Percentiles rank a stretch among this genome's conserved stretches.
Conservation (phyloP, 2,113 vertebrate genomes). For the Trinectes maculatus region DNA sequence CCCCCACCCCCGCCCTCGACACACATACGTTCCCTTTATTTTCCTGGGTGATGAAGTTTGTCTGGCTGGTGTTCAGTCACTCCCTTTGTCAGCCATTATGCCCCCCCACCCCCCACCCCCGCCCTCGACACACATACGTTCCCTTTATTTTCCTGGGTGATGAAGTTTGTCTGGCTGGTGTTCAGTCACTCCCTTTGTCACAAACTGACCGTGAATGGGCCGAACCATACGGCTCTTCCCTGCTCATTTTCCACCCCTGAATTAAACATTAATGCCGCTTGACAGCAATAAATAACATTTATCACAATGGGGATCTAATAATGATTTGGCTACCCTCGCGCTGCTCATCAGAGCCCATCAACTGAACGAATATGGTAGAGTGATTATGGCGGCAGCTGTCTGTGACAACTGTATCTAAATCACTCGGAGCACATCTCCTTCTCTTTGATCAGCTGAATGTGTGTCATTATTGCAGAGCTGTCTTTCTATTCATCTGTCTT, state of each 20-base stretch:
- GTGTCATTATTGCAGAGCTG: constrained; percentile 59
- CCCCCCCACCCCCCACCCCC: constrained; percentile 22
- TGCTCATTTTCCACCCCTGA: constrained; percentile 89
- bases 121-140: constrained; percentile 32
- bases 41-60: constrained; percentile 88
- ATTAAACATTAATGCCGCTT: constrained; percentile 96
- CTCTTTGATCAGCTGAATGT: constrained; percentile 88
- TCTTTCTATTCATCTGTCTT: constrained; percentile 60
- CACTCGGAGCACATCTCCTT: constrained; percentile 81
- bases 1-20: constrained; percentile 30
- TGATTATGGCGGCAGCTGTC: constrained; percentile 96
- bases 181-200: constrained; percentile 89
- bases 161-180: constrained; percentile 90
- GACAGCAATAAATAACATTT: constrained; percentile 99
- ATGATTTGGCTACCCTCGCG: constrained; percentile 89
- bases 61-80: constrained; percentile 87
- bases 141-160: constrained; percentile 81
- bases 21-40: constrained; percentile 63
- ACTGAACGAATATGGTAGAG: constrained; percentile 90
- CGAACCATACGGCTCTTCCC: constrained; percentile 83
- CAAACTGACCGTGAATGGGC: constrained; percentile 85
- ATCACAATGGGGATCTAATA: constrained; percentile 98
- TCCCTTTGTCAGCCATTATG: constrained; percentile 92
- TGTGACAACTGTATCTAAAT: constrained; percentile 95
- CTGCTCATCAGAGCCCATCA: constrained; percentile 92